Conservation (phyloP, 2,797 vertebrate genomes). For the Apogon talboti region DNA sequence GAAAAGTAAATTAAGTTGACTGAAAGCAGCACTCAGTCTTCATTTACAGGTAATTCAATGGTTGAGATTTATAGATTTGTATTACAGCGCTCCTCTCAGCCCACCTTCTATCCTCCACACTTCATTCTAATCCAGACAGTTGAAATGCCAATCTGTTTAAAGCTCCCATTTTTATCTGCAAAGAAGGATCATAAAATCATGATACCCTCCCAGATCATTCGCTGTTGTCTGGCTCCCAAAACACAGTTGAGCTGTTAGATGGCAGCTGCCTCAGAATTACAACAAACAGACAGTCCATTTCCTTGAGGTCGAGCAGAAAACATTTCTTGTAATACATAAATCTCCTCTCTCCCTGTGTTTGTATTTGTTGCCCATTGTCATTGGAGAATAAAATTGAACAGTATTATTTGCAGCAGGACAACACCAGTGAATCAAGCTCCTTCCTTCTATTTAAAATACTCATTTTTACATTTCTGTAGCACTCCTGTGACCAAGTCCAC, state of each 20-base stretch:
- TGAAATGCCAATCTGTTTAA: conserved; percentile 45
- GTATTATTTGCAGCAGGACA: too few species aligned
- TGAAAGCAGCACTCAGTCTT: conserved; percentile 6
- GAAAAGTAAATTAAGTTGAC: conserved; percentile 1
- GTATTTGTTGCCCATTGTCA: too few species aligned
- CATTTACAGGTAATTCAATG: conserved; percentile 16
- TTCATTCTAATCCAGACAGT: conserved; percentile 28
- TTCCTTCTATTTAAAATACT: too few species aligned
- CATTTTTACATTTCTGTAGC: too few species aligned
- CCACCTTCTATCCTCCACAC: conserved; percentile 8
- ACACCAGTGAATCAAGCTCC: too few species aligned
- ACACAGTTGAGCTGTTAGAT: conserved; percentile 30
- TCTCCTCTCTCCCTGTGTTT: too few species aligned
- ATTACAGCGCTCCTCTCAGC: conserved; percentile 4
- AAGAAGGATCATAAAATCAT: conserved; percentile 41
- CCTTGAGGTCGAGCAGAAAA: too few species aligned
- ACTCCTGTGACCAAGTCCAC: too few species aligned
- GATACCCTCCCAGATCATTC: conserved; percentile 41
- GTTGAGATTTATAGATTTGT: conserved; percentile 12
- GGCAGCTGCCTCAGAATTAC: conserved; percentile 41
- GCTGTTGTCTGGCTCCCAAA: conserved; percentile 35
- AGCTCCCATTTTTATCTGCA: conserved; percentile 32
- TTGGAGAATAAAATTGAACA: too few species aligned
- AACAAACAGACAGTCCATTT: background rate
- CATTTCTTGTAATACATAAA: too few species aligned